Conservation (phyloP, 2,113 vertebrate genomes). For the Paradoxurus hermaphroditus region DNA sequence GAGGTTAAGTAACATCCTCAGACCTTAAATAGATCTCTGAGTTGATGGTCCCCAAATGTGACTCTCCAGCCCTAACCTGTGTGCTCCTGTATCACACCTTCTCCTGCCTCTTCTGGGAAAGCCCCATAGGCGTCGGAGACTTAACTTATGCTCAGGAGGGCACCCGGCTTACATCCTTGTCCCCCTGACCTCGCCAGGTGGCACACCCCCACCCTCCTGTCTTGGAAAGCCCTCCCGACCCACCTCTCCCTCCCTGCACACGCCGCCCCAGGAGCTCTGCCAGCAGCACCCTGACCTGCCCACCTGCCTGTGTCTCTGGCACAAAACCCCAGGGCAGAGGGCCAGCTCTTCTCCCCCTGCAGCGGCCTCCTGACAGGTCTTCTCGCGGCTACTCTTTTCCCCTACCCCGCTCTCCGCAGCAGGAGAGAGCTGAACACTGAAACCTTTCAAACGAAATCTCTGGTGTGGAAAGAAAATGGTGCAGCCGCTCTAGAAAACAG, state of each 20-base stretch:
- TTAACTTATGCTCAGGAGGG: not conserved
- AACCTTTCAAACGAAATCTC: not conserved
- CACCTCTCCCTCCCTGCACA: not conserved
- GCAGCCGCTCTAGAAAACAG: not conserved
- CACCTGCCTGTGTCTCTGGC: not conserved
- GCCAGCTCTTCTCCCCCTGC: not conserved
- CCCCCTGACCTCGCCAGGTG: not conserved
- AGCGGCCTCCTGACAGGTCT: too few relatives aligned
- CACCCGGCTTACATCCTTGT: accelerated
- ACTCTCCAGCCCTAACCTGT: not conserved
- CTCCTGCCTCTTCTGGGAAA: not conserved
- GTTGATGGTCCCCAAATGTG: not conserved
- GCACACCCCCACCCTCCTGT: not conserved
- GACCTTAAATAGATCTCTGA: not conserved
- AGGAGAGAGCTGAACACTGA: not conserved
- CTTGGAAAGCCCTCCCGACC: not conserved
- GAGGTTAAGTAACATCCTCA: not conserved
- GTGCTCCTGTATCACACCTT: accelerated
- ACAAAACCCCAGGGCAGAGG: accelerated
- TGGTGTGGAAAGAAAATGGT: not conserved
- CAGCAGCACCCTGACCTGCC: not conserved
- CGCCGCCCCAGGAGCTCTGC: not conserved
- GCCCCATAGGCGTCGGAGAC: not conserved
- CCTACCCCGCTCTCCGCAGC: not conserved
- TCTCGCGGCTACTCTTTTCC: not conserved